phyloP scores from a whole-genome alignment of 2,797 vertebrate genomes.

The Gila robusta region DNA sequence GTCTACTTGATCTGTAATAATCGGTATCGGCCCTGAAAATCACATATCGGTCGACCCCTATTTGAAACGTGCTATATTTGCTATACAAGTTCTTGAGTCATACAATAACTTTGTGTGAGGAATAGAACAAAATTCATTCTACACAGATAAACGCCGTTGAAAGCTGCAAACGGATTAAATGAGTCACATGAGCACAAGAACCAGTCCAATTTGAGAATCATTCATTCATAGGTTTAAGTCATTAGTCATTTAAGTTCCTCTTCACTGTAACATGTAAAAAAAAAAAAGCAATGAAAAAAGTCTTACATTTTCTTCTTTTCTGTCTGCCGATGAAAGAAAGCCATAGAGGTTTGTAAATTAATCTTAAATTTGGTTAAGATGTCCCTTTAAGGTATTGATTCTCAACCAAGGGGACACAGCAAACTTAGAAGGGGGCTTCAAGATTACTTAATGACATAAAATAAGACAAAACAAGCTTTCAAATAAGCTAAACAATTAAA shows the following conservation, averaged over 20 bases:
- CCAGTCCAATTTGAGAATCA: neutral
- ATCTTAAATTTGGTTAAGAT: neutral
- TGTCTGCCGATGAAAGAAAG: neutral
- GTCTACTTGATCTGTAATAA: too few relatives aligned
- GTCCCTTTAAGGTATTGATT: neutral
- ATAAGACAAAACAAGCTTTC: neutral
- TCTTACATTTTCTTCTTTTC: neutral
- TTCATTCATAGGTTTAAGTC: neutral
- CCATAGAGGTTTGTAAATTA: neutral
- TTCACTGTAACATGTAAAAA: neutral
- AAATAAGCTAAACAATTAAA: neutral
- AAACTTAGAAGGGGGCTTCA: neutral
- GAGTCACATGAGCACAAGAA: neutral
- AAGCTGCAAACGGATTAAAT: neutral
- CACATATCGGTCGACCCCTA: too few relatives aligned
- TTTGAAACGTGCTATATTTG: neutral
- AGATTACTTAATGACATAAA: neutral
- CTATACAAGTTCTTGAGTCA: neutral
- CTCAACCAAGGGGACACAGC: neutral
- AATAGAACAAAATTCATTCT: neutral
- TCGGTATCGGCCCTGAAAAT: too few relatives aligned
- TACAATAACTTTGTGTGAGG: neutral
- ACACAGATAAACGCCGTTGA: neutral
- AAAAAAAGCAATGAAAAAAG: neutral
- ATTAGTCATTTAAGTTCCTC: neutral